Base-by-base conservation (phyloP, 2,113 vertebrate genomes). In the Todiramphus chloris region DNA sequence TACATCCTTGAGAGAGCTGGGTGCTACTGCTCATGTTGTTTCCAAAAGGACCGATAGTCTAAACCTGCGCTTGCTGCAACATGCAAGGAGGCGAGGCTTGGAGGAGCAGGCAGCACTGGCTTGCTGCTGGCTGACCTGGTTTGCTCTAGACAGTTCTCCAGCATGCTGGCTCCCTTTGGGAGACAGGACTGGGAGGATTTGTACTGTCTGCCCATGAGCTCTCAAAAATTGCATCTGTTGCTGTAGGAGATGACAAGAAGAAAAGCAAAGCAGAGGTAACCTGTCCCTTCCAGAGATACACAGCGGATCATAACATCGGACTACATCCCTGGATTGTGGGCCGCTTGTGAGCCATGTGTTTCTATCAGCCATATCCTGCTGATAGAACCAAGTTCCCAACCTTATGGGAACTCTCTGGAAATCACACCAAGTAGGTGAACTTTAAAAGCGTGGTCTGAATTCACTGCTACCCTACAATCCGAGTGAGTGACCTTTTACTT, bases 291-390 rank as follows among this genome's bases (percentile, higher is more conserved):
- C 78, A 66, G 68, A 50, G 53, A 17, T 14, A 21, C 0, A 6
- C 44, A 41, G 53, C 21, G 15, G n/a, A 46, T 50, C 7, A 1
- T 55, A 23, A 75, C 31, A 11, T 51, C 1, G 5, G 6, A 11
- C 27, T 35, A 2, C 11, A 25, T 31, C 53, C 76, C 46, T 21
- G 18, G 25, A 20, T 27, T 2, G 1, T 37, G 59, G 56, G 4
- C 67, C 17, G 2, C 16, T 58, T 1, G 0, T 28, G 37, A 83
- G 77, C 59, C n/a, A 1, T 0, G 0, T 23, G 30, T 44, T 75
- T 76, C 41, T 48, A 2, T 18, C 31, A 48, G 63, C 41, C 63
- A 13, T 5, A 25, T 72, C 27, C 44, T 95, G 30, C 35, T n/a
- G n/a, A n/a, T n/a, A n/a, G n/a, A n/a, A n/a, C n/a, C n/a, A n/a